Conservation (phyloP, 2,797 vertebrate genomes). For the Intellagama lesueurii region DNA sequence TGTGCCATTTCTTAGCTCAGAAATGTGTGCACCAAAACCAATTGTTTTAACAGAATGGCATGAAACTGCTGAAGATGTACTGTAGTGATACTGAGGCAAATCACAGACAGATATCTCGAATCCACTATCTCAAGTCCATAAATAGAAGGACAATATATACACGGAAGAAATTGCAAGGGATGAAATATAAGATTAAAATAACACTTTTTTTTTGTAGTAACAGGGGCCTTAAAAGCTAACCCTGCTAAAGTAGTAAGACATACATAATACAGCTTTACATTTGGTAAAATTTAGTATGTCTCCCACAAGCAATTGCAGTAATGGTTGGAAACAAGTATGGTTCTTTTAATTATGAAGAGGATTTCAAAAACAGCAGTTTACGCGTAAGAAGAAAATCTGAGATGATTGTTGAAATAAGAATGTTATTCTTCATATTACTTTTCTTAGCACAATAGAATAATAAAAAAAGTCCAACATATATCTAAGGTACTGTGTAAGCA, state of each 20-base stretch:
- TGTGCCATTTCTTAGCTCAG: not conserved
- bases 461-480: not conserved
- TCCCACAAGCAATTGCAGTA: slow-evolving; percentile 16
- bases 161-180: not conserved
- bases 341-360: slow-evolving; percentile 15
- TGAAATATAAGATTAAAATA: not conserved
- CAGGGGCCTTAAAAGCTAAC: not conserved
- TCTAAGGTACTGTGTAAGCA: not conserved
- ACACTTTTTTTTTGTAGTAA: not conserved
- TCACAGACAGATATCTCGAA: not conserved
- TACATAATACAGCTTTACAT: not conserved
- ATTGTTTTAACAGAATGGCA: not conserved
- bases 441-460: not conserved
- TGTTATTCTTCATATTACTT: not conserved
- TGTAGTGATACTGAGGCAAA: not conserved
- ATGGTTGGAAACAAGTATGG: slow-evolving; percentile 6
- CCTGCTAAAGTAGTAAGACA: not conserved
- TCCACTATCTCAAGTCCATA: not conserved
- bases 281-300: slow-evolving; percentile 6
- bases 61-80: not conserved
- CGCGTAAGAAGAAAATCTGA: not conserved
- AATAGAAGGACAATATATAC: not conserved
- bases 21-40: not conserved
- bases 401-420: slow-evolving; percentile 6
- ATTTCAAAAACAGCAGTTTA: not conserved